phyloP scores from a whole-genome alignment of 2,113 vertebrate genomes.

The Coracopsis vasa region DNA sequence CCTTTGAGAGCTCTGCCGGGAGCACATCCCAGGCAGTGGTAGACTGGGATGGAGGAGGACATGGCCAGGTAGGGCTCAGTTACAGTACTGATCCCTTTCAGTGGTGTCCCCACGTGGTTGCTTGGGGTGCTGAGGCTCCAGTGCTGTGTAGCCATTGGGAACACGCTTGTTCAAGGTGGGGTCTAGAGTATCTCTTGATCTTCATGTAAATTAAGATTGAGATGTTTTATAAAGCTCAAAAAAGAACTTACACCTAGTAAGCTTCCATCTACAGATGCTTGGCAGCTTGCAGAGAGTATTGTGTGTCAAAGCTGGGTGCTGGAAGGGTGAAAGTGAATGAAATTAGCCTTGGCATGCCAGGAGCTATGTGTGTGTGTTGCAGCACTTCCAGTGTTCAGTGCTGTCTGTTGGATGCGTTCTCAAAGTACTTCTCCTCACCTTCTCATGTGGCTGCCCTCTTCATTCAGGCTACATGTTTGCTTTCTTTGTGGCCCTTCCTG shows the following conservation, averaged over 20 bases:
- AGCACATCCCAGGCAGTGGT: not conserved
- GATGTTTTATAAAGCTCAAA: not conserved
- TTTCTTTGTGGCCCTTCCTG: not conserved
- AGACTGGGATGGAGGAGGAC: not conserved
- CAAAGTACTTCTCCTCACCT: not conserved
- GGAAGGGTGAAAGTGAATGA: not conserved
- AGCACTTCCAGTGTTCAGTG: not conserved
- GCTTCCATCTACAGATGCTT: slow-evolving; percentile 7
- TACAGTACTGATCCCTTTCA: not conserved
- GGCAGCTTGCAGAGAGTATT: not conserved
- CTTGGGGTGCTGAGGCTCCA: not conserved
- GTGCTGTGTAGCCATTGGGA: not conserved
- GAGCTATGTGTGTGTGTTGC: not conserved
- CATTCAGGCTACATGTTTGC: accelerated
- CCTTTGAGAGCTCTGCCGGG: not conserved
- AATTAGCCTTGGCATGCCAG: not conserved
- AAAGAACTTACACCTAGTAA: not conserved
- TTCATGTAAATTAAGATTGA: not conserved
- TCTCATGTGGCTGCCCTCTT: not conserved
- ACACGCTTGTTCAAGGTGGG: accelerated
- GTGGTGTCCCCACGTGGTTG: accelerated
- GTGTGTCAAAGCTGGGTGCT: not conserved
- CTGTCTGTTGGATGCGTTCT: not conserved
- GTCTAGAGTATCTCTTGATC: not conserved
- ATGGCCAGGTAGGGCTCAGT: not conserved